A percentile compares a stretch with the other conserved stretches of the same genome.
phyloP scores from a whole-genome alignment of 2,888 invertebrate species.

The Iphiclides podalirius region DNA sequence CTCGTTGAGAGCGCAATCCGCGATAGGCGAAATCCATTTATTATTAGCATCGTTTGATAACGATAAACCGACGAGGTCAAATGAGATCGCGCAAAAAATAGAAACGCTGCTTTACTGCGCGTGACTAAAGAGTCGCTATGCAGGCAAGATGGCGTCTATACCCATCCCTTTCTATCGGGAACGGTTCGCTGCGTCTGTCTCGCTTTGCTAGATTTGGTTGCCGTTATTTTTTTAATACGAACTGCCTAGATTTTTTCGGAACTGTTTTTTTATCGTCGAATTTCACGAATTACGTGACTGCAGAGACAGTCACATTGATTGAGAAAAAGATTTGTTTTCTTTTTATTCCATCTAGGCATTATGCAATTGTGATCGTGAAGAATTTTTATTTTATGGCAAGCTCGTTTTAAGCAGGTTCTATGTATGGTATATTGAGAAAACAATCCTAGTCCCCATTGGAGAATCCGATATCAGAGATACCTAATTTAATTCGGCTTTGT shows the following conservation, averaged over 20 bases:
- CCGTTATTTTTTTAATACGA: conserved; percentile 63
- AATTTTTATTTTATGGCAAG: background rate
- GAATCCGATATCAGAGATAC: too few species aligned
- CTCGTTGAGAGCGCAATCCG: conserved; percentile 50
- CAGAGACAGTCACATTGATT: conserved; percentile 40
- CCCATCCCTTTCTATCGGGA: conserved; percentile 52
- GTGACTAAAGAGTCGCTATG: conserved; percentile 71
- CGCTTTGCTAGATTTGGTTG: conserved; percentile 53
- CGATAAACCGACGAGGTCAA: conserved; percentile 78
- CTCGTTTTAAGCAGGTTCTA: background rate
- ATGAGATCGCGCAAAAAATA: conserved; percentile 74
- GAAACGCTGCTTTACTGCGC: conserved; percentile 72
- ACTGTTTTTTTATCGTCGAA: conserved; percentile 54
- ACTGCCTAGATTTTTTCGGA: conserved; percentile 45
- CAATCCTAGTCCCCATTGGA: too few species aligned
- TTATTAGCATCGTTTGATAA: conserved; percentile 71
- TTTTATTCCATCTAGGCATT: conserved; percentile 38
- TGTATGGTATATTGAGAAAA: too few species aligned
- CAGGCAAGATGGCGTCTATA: conserved; percentile 67
- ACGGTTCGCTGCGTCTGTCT: conserved; percentile 39
- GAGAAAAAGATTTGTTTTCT: conserved; percentile 40
- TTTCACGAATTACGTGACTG: conserved; percentile 69
- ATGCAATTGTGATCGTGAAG: conserved; percentile 38
- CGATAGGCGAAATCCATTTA: conserved; percentile 63
- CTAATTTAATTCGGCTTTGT: too few species aligned